Evolutionary conservation across 92 coral and sea anemone species (phyloP).

Genomic region (Meandrina meandrites): DNA sequence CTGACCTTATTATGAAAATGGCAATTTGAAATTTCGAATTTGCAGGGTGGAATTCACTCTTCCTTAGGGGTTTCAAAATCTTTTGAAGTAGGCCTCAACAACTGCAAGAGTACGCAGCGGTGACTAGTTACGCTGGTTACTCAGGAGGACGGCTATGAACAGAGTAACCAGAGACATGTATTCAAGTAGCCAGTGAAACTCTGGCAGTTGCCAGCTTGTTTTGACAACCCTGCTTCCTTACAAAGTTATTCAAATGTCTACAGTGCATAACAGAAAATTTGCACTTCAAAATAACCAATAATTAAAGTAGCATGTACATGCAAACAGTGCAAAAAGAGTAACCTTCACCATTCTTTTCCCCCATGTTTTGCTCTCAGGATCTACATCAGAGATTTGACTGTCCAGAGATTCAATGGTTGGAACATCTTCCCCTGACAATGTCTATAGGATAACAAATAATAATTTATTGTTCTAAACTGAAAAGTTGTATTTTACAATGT

Average conservation of each 20-base stretch:
- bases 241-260: neutral
- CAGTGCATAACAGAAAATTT: neutral
- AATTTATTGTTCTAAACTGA: neutral
- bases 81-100: no score
- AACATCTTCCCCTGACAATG: slow-evolving; percentile 89
- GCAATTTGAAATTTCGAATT: no score
- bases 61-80: no score
- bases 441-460: slow-evolving; percentile 43
- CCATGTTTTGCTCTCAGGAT: slow-evolving; percentile 84
- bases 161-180: no score
- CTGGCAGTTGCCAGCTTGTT: no score
- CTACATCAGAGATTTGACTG: slow-evolving; percentile 93
- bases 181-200: no score
- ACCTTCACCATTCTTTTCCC: slow-evolving; percentile 72
- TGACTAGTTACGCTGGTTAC: no score
- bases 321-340: neutral
- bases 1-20: no score
- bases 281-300: neutral
- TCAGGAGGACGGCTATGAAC: no score
- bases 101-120: no score
- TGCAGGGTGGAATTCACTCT: neutral
- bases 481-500: no score
- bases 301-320: neutral
- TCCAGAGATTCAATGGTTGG: slow-evolving; percentile 82
- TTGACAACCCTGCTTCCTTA: neutral